phyloP scores from a whole-genome alignment of 2,113 vertebrate genomes.

The Shinisaurus crocodilurus region DNA sequence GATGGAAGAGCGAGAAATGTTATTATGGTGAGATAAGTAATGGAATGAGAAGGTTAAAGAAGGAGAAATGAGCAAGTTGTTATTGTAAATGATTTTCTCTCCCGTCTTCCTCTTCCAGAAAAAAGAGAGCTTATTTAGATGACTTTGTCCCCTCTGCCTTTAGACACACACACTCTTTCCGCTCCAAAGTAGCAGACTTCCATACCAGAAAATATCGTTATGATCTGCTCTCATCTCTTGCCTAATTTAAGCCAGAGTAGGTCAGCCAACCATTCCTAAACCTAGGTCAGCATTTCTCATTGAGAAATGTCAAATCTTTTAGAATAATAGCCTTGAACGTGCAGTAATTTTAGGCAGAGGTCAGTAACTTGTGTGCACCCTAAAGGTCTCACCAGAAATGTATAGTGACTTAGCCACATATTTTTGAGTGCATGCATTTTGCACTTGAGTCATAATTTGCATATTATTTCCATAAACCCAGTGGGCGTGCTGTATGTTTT shows the following conservation, averaged over 20 bases:
- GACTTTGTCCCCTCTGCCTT: constrained; percentile 2
- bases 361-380: neutral
- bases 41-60: constrained; percentile 47
- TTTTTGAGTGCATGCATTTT: too few species aligned
- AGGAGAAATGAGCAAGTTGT: constrained; percentile 47
- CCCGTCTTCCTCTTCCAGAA: neutral
- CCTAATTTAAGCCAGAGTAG: neutral
- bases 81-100: constrained; percentile 36
- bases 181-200: neutral
- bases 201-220: neutral
- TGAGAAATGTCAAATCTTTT: neutral
- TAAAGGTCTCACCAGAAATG: too few species aligned
- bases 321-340: neutral
- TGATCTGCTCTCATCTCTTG: neutral
- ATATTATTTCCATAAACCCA: neutral
- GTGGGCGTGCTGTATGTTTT: neutral
- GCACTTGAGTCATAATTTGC: neutral
- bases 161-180: neutral
- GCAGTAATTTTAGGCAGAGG: neutral
- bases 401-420: too few species aligned
- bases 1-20: constrained; percentile 29
- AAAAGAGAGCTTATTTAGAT: constrained; percentile 12
- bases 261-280: neutral
- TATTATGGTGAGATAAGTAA: constrained; percentile 49
- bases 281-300: neutral